Base-by-base conservation (phyloP, 2,113 vertebrate genomes). In the Thalassarche chlororhynchos region DNA sequence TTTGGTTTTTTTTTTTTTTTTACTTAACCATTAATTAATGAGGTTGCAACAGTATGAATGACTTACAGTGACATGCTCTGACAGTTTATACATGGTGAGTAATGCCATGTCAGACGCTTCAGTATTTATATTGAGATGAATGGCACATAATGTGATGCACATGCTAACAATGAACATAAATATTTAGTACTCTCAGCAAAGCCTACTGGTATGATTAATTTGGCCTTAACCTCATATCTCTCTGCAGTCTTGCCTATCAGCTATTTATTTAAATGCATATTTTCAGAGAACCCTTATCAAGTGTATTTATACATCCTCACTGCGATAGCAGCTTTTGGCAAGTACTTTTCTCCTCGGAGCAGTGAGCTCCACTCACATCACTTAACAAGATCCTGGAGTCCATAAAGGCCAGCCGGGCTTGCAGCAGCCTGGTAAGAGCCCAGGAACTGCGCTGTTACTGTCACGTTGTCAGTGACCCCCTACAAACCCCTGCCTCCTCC, bases 91-190 rank as follows among this genome's bases (percentile, higher is more conserved):
- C 90, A 75, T 54, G 64, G 92, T 97, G 96, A 98, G 90, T 97
- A 97, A 98, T 95, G 89, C 76, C 92, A 82, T 77, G 96, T 96
- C 98, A 97, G 96, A 83, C 0, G 1, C 91, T 65, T 64, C 90
- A 91, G 93, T 87, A 94, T 98, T 98, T 97, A 89, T 97, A 98
- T 85, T 96, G 96, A 92, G 97, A 98, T 74, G 97, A 97, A 98
- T 89, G 87, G 89, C 93, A 95, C 77, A 81, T 80, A 90, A 98
- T 88, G 90, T 25, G 95, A 96, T 95, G 95, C 97, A 95, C 93
- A 81, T 83, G 92, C 97, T 97, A 98, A 97, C 96, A 85, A 96
- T 64, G 68, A 94, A 47, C 87, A 97, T 96, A 97, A 97, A 97
- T 96, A 98, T 97, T 98, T 95, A 98, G 92, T 60, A 77, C 80